Conservation (phyloP, 92 coral and sea anemone genomes). For the Palythoa grandis region DNA sequence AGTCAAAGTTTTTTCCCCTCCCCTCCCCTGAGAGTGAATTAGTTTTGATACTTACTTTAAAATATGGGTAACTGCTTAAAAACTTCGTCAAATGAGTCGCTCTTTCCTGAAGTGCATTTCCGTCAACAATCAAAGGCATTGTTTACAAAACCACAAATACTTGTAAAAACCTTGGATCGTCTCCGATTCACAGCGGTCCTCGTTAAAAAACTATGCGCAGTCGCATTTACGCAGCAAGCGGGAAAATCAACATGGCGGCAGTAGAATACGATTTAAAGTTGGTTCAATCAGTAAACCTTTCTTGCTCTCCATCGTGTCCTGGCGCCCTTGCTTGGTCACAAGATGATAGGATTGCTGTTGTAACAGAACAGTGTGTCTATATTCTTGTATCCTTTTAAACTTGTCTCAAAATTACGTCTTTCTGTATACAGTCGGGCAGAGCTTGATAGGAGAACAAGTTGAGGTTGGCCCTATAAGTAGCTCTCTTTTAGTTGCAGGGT, state of each 20-base stretch:
- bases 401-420: not conserved
- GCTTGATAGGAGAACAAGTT: too few relatives aligned
- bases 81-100: not conserved
- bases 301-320: constrained; percentile 58
- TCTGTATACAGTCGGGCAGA: too few relatives aligned
- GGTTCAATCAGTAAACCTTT: constrained; percentile 57
- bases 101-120: constrained; percentile 6
- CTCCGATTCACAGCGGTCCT: not conserved
- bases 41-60: constrained; percentile 1
- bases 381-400: constrained; percentile 79
- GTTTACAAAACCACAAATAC: not conserved
- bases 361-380: constrained; percentile 75
- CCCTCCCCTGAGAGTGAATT: not conserved
- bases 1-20: too few relatives aligned
- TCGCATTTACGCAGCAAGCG: constrained; percentile 31
- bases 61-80: not conserved
- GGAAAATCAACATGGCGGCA: constrained; percentile 76
- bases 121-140: constrained; percentile 61
- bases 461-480: too few relatives aligned
- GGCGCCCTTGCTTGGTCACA: constrained; percentile 85
- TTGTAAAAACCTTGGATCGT: too few relatives aligned
- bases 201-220: constrained; percentile 23
- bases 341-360: constrained; percentile 87
- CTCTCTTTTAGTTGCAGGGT: too few relatives aligned
- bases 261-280: constrained; percentile 35